Percentiles rank a stretch among this genome's conserved stretches.
phyloP scores from a whole-genome alignment of 2,888 invertebrate genomes.

The Parnassius mnemosyne region DNA sequence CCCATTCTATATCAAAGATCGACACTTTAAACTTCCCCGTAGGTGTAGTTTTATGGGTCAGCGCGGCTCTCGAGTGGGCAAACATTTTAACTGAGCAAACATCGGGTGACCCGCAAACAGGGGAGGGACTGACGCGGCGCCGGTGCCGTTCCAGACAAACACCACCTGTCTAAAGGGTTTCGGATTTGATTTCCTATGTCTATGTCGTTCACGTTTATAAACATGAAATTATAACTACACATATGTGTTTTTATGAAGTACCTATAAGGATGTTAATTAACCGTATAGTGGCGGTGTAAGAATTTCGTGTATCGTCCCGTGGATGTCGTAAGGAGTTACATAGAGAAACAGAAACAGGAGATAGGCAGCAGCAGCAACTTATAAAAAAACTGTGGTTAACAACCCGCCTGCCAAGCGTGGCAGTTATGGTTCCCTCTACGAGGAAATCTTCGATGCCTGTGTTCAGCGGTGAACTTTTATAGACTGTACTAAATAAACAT shows the following conservation, averaged over 20 bases:
- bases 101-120: constrained; percentile 48
- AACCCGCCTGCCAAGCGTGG: no score
- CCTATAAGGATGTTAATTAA: no score
- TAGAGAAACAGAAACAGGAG: no score
- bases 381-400: no score
- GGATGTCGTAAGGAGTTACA: no score
- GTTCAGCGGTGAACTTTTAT: no score
- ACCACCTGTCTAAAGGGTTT: constrained; percentile 30
- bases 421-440: no score
- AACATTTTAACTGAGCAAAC: constrained; percentile 72
- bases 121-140: constrained; percentile 26
- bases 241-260: not conserved
- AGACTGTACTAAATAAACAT: no score
- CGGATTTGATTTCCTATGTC: constrained; percentile 13
- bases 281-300: no score
- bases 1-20: constrained; percentile 29
- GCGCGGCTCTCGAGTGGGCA: constrained; percentile 45
- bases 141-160: constrained; percentile 29
- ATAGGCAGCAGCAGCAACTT: no score
- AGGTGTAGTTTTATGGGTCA: constrained; percentile 43
- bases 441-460: no score
- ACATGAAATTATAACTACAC: not conserved
- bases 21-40: constrained; percentile 34
- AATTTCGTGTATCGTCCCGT: no score
- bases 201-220: not conserved